Conservation (phyloP, 1,140 invertebrate species). For the Potamilus streckersoni region DNA sequence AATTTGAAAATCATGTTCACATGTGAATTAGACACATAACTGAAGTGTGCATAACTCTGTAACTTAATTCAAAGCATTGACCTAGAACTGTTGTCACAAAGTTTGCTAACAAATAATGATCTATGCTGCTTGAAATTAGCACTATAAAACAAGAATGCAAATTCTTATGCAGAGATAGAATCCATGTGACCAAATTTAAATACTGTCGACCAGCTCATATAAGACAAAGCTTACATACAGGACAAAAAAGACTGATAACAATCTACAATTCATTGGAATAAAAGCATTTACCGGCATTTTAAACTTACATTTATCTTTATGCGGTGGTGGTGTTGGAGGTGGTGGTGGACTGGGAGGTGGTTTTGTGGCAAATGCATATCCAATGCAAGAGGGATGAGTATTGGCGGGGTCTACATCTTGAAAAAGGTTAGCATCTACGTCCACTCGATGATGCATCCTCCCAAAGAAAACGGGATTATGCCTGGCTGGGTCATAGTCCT, state of each 20-base stretch:
- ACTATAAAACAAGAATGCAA: no score
- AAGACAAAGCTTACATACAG: background rate
- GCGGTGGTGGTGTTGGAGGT: constrained; percentile 50
- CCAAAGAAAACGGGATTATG: constrained; percentile 67
- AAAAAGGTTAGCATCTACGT: constrained; percentile 42
- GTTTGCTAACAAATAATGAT: no score
- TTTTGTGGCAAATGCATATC: constrained; percentile 60
- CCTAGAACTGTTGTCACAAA: no score
- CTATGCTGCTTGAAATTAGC: no score
- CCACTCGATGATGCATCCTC: constrained; percentile 53
- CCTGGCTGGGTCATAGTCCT: constrained; percentile 63
- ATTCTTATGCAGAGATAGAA: background rate
- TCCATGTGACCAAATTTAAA: background rate
- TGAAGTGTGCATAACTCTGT: no score
- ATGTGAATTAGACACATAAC: no score
- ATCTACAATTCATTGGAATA: background rate
- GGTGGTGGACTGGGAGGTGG: constrained; percentile 46
- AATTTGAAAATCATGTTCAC: no score
- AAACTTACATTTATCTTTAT: constrained; percentile 57
- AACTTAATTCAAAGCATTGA: no score
- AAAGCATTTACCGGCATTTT: background rate
- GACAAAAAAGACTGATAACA: background rate
- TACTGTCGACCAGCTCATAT: background rate
- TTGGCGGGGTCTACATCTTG: constrained; percentile 56
- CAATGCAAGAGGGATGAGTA: constrained; percentile 63